Evolutionary conservation across 2,797 vertebrate species (phyloP), one percentile per base, ranked within the genome.

Genomic region (Nothura maculosa): DNA sequence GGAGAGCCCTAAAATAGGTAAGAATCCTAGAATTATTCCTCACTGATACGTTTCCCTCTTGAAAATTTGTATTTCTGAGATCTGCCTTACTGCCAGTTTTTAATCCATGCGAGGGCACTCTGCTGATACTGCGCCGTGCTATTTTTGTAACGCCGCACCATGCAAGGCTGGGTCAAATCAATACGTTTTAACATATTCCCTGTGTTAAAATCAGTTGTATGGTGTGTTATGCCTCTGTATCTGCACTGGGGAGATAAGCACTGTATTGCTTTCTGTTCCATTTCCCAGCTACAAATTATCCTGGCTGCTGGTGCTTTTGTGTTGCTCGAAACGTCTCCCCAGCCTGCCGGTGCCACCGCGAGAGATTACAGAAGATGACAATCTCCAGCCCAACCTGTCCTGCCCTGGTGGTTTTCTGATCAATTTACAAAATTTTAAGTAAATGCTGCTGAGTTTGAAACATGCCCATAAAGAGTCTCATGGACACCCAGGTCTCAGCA

Each of bases 301-400:
- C 11, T 9, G 40, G 22, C 24, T 19, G 34, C 34, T 9, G 7
- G 25, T 10, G 25, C 27, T 58, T 12, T 16, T 4, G 28, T 28
- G 12, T 20, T 17, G n/a, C 9, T 36, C 9, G 34, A 13, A 20
- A 21, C 3, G 5, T 18, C 42, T 21, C 36, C 58, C 34, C 2
- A 1, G 9, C 4, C 45, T 2, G 7, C 32, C 3, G 3, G 20
- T n/a, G 19, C 34, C 3, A 1, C 57, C 57, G 22, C 2, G 0
- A 11, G 48, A 24, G 20, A 15, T 27, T 48, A 4, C 60, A 12
- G 40, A 40, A 30, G 20, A 62, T 4, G 1, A 3, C 8, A 0
- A 22, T 43, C 19, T 12, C 22, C 4, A 3, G 13, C 13, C 40
- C 12, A 0, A 17, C 61, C 32, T 45, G 32, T 25, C 57, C 62